Conservation (phyloP, 1,140 invertebrate genomes). For the Nasonia longicornis region DNA sequence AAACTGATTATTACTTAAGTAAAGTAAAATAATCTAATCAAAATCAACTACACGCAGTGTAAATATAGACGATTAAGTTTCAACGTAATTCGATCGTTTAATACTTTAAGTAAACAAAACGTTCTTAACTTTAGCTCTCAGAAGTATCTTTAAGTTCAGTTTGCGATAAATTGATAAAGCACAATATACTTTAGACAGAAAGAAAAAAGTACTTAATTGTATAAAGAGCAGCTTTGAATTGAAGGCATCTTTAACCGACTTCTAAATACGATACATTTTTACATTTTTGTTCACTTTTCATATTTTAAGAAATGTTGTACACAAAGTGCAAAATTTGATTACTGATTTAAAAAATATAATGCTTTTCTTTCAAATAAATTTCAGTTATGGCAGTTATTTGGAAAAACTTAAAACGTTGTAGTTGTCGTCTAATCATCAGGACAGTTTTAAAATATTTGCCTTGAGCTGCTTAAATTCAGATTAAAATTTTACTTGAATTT, state of each 20-base stretch:
- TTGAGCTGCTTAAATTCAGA: background rate
- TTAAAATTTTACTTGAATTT: background rate
- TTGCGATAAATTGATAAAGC: conserved; percentile 8
- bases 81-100: conserved; percentile 31
- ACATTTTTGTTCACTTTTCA: conserved; percentile 14
- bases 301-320: background rate
- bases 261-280: conserved; percentile 39
- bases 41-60: background rate
- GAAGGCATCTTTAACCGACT: conserved; percentile 35
- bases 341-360: background rate
- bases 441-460: background rate
- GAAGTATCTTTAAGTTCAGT: conserved; percentile 10
- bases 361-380: background rate
- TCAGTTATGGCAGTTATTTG: background rate
- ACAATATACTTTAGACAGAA: background rate
- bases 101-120: conserved; percentile 40
- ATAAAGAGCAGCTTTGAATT: conserved; percentile 27
- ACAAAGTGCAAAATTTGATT: background rate
- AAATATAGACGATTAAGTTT: conserved; percentile 30
- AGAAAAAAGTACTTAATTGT: conserved; percentile 21
- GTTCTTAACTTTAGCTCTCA: conserved; percentile 5
- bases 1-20: conserved; percentile 19
- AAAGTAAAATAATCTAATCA: conserved; percentile 2
- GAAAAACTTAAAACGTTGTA: background rate
- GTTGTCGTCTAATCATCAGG: background rate